A percentile compares a stretch with the other conserved stretches of the same genome.
These are phyloP conservation scores for Belgica antarctica DNA, from an alignment of 2,888 invertebrate species.

Conservation along the genomic window DNA sequence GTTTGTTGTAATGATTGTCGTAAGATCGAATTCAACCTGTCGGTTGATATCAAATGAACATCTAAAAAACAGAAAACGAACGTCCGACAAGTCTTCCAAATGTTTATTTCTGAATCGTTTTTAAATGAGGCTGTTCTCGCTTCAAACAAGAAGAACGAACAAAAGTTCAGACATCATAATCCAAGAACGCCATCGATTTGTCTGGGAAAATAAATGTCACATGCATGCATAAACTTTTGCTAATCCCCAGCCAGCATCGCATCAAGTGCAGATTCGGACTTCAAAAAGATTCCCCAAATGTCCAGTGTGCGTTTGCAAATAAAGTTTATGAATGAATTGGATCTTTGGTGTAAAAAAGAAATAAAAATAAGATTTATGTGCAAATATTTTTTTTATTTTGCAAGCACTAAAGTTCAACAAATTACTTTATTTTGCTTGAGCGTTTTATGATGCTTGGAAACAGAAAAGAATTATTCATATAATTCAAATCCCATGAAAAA, in stretches of 20 bases:
- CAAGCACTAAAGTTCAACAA: conserved; percentile 31
- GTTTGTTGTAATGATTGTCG: neutral
- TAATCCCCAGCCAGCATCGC: neutral
- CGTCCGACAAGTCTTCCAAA: neutral
- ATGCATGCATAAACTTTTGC: neutral
- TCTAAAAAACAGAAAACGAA: too few relatives aligned
- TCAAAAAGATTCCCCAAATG: neutral
- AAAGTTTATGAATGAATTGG: conserved; percentile 9
- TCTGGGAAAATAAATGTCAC: conserved; percentile 10
- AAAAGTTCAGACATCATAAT: conserved; percentile 24
- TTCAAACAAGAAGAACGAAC: neutral
- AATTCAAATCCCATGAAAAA: conserved; percentile 18
- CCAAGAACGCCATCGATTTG: conserved; percentile 14
- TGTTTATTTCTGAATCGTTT: neutral
- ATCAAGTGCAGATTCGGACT: neutral
- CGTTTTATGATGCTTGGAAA: neutral
- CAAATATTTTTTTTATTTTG: too few relatives aligned
- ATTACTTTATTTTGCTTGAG: conserved; percentile 25
- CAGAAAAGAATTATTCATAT: conserved; percentile 24
- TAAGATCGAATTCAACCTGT: neutral
- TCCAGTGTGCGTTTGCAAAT: neutral
- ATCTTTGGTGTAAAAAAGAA: neutral
- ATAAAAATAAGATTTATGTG: conserved; percentile 24
- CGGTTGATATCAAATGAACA: conserved; percentile 12
- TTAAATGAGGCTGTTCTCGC: conserved; percentile 14